A percentile compares a stretch with the other conserved stretches of the same genome.
These are phyloP conservation scores for Actias luna DNA, from an alignment of 2,888 invertebrate genomes.

Conservation along the genomic window DNA sequence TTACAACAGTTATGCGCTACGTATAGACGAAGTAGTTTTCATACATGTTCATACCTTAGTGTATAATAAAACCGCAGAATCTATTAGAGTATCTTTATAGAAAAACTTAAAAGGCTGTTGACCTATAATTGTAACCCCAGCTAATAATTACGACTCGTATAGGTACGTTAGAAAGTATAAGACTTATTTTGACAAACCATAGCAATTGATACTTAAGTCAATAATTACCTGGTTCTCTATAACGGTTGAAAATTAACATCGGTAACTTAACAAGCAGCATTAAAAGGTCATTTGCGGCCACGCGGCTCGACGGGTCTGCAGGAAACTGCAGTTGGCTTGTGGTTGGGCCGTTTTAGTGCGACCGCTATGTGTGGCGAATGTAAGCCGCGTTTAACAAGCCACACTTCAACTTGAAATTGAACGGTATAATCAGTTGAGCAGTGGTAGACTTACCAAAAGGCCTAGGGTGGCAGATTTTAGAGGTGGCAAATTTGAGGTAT, in stretches of 20 bases:
- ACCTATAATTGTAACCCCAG: neutral
- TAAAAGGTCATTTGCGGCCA: constrained; percentile 71
- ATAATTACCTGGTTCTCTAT: constrained; percentile 43
- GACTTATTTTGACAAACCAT: constrained; percentile 28
- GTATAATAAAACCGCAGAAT: neutral
- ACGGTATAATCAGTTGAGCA: constrained; percentile 23
- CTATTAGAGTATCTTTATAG: neutral
- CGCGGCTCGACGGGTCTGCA: constrained; percentile 38
- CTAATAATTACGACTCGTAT: neutral
- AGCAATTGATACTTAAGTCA: constrained; percentile 32
- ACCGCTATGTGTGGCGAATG: constrained; percentile 42
- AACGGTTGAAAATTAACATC: constrained; percentile 62
- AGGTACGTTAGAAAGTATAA: constrained; percentile 9
- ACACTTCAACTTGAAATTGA: constrained; percentile 23
- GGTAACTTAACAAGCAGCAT: constrained; percentile 51
- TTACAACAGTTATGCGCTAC: too few relatives aligned
- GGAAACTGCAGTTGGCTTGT: constrained; percentile 67
- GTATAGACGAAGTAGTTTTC: neutral
- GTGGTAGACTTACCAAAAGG: neutral
- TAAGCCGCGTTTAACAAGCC: constrained; percentile 39
- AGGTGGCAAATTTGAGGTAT: too few relatives aligned
- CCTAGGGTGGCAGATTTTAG: too few relatives aligned
- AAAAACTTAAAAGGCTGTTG: neutral
- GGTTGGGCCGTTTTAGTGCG: constrained; percentile 61
- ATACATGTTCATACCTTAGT: neutral